Conservation (phyloP, 2,888 invertebrate species). For the Alloscopus bannaensis region DNA sequence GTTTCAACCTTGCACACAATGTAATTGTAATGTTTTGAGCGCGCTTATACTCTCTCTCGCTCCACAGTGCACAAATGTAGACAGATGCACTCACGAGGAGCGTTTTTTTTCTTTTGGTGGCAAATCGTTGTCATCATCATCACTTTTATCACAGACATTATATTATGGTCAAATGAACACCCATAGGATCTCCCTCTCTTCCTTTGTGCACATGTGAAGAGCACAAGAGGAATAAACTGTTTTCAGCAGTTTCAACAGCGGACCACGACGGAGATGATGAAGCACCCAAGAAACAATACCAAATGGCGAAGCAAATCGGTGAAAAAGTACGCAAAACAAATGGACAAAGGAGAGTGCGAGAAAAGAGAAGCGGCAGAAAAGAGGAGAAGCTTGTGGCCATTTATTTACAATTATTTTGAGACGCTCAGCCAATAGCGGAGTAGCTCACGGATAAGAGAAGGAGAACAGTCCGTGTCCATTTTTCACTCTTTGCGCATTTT, state of each 20-base stretch:
- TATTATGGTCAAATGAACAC: slow-evolving; percentile 49
- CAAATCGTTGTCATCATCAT: slow-evolving; percentile 32
- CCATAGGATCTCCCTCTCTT: slow-evolving; percentile 17
- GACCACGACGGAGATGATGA: not conserved
- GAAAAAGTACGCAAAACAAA: no score
- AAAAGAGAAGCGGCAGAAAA: slow-evolving; percentile 9
- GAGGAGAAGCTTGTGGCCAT: slow-evolving; percentile 36
- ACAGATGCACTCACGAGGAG: not conserved
- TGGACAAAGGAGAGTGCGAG: no score
- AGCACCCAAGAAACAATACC: slow-evolving; percentile 14
- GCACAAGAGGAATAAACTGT: no score
- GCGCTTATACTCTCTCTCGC: not conserved
- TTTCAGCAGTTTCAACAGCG: no score
- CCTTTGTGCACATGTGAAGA: no score
- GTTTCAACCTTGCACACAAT: no score
- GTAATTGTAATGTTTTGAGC: not conserved
- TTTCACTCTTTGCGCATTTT: no score
- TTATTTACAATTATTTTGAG: no score
- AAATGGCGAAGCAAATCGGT: slow-evolving; percentile 12
- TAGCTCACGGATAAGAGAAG: no score
- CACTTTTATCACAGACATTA: slow-evolving; percentile 44
- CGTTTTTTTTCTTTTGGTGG: slow-evolving; percentile 7
- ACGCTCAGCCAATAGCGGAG: no score
- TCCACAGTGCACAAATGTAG: no score
- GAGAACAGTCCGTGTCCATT: no score